Conservation (phyloP, 2,888 invertebrate genomes). For the Drosophila putrida region DNA sequence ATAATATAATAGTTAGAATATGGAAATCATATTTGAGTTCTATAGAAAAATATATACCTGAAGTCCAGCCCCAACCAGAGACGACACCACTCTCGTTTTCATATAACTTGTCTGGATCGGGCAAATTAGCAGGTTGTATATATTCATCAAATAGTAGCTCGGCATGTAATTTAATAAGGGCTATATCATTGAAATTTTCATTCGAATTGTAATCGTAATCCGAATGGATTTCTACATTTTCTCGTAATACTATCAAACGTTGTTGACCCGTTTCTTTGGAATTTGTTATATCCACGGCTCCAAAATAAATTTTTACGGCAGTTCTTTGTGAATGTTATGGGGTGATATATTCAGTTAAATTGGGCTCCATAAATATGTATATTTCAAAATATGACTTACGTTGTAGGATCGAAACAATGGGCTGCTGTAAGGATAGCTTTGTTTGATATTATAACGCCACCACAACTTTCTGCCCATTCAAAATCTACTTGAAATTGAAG, state of each 20-base stretch:
- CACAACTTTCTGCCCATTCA: background rate
- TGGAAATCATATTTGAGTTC: background rate
- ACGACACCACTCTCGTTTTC: background rate
- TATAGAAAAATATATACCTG: background rate
- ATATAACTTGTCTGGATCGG: background rate
- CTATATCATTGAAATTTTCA: conserved; percentile 42
- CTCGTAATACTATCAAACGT: background rate
- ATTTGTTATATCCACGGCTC: conserved; percentile 16
- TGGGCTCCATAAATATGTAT: too few species aligned
- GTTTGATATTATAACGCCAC: conserved; percentile 26
- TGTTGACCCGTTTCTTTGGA: conserved; percentile 17
- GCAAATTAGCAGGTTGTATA: conserved; percentile 19
- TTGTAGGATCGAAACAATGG: background rate
- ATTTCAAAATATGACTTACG: background rate
- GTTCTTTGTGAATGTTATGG: background rate
- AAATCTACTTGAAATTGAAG: fast-evolving
- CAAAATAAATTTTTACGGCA: conserved; percentile 17
- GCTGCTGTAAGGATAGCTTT: conserved; percentile 30
- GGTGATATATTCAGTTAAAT: background rate
- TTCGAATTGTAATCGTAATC: too few species aligned
- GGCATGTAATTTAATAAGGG: conserved; percentile 20
- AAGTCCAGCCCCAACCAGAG: conserved; percentile 23
- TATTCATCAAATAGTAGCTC: conserved; percentile 20
- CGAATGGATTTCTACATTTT: conserved; percentile 3
- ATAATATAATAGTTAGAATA: background rate